Percentiles rank a stretch among this genome's conserved stretches.
Evolutionary conservation across 2,888 invertebrate genomes (phyloP).

Genomic region (Xestobium rufovillosum): DNA sequence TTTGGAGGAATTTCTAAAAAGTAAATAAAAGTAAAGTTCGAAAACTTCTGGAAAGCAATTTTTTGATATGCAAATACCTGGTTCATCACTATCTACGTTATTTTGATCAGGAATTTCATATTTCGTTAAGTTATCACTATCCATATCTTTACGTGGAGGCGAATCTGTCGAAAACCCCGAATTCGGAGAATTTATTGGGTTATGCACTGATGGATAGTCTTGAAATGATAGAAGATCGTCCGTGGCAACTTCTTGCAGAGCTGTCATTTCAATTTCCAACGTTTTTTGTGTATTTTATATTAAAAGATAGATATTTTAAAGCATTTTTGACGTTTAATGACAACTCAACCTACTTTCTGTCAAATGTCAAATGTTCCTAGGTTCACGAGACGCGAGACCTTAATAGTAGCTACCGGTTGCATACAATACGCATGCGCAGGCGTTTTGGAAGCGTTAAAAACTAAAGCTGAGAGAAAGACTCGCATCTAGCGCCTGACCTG

Average conservation of each 20-base stretch:
- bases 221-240: conserved; percentile 65
- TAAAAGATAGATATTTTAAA: too few species aligned
- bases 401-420: too few species aligned
- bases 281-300: too few species aligned
- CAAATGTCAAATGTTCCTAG: too few species aligned
- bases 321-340: too few species aligned
- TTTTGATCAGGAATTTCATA: neutral
- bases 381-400: too few species aligned
- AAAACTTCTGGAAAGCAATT: neutral
- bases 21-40: neutral
- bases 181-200: too few species aligned
- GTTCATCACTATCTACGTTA: neutral
- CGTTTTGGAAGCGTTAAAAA: too few species aligned
- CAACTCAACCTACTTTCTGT: too few species aligned
- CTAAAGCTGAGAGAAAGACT: too few species aligned
- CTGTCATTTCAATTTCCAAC: conserved; percentile 39
- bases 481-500: too few species aligned
- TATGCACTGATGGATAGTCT: conserved; percentile 57
- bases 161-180: neutral
- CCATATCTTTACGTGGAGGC: neutral
- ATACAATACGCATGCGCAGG: too few species aligned
- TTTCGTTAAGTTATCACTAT: neutral
- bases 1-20: conserved; percentile 34
- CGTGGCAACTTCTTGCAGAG: conserved; percentile 43
- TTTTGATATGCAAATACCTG: neutral